Base-by-base conservation (phyloP, 2,113 vertebrate species). In the Halichoeres trimaculatus region DNA sequence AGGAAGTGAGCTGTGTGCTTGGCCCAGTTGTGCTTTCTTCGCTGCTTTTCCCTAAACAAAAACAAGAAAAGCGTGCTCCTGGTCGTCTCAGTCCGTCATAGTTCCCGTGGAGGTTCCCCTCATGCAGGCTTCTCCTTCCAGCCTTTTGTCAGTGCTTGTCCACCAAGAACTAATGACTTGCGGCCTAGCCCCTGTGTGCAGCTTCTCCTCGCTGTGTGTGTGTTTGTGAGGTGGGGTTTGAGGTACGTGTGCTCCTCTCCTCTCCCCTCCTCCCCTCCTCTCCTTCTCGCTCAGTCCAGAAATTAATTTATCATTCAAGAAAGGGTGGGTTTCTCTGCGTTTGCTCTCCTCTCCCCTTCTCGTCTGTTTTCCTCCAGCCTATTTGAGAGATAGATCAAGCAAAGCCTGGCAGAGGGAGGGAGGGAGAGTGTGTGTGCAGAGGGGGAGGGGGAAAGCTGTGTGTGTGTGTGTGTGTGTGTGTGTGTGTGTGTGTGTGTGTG, bases 151-250 rank as follows among this genome's bases (percentile, higher is more conserved):
- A 74, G 76, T 72, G 84, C 83, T 85, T 88, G 84, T 55, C 88
- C 84, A 91, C 76, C 80, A 70, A 85, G 88, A 88, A 90, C 83
- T 84, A 87, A 85, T 87, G 91, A 81, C 85, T 90, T 60, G 90
- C 65, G 90, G 90, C 90, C 90, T 89, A 88, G 76, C 68, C 75
- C 75, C 63, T 69, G 65, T 61, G 74, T 76, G 69, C 83, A 79
- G 57, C 76, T 77, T 40, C 58, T 48, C 10, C 14, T 69, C 58
- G 12, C 38, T 55, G 54, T 60, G 70, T 72, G 55, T 65, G 54
- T 41, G 67, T 56, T 54, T 55, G 58, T 53, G 82, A 73, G 84
- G 84, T 71, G 81, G 81, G 76, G 81, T 77, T 75, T 61, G 78
- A 66, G 82, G 72, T 74, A 83, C 71, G 66, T 53, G 65, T 76